Evolutionary conservation across 2,888 invertebrate genomes (phyloP), one percentile per base, ranked within the genome.

Genomic region (Bellardia bayeri): DNA sequence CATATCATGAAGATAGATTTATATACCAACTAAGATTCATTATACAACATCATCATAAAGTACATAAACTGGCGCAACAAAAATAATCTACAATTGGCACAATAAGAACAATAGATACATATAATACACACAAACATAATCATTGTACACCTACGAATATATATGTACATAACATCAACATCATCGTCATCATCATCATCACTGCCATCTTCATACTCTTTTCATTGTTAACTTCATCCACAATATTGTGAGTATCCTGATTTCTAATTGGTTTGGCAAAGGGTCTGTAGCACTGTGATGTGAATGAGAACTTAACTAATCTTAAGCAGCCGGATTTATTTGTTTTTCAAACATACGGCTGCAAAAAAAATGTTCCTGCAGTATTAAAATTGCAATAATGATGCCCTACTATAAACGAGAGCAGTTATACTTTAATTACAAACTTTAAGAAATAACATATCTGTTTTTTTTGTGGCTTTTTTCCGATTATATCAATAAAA

Each of bases 51-150:
- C 30, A 51, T 58, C 14, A 42, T 16, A n/a, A 37, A 14, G 30
- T 61, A 30, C 30, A 68, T 61, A 23, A 54, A 80, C 13, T 66
- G 30, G 23, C 37, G 49, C 42, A 30, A 64, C 0, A 51, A 72
- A 85, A 74, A 23, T 85, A 85, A 87, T 87, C 82, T 85, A 85
- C 87, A 87, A 85, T 87, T 87, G 82, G 78, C 74, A 71, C 75
- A 87, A 85, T 75, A 82, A 79, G 82, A 87, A 85, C 82, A 87
- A 87, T 79, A 79, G 82, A 69, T 64, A 72, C 63, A 82, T 68
- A 78, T 66, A 84, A 84, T 63, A 51, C 51, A 51, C 16, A 71
- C 63, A 82, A 82, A 61, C 30, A 63, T 61, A 51, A 71, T 71
- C 37, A 54, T 51, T 42, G 13, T 72, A 16, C 33, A 51, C n/a